phyloP scores from a whole-genome alignment of 92 coral and sea anemone genomes.

The Siderastrea siderea region DNA sequence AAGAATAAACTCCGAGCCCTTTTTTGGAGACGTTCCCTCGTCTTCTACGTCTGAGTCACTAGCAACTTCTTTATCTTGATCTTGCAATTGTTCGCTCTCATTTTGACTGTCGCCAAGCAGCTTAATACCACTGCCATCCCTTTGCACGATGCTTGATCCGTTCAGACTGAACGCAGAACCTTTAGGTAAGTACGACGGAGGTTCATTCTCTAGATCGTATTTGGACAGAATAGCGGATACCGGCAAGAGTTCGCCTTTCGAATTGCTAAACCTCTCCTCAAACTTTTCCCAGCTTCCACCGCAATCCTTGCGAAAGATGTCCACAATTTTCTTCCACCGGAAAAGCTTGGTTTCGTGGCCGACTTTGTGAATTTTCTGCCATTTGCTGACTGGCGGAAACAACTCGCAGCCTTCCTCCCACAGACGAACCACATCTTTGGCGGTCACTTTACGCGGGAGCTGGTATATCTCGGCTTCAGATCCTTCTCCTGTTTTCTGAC shows the following conservation, averaged over 20 bases:
- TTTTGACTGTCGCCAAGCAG: neutral
- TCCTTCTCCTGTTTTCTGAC: slow-evolving; percentile 59
- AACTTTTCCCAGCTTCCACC: slow-evolving; percentile 95
- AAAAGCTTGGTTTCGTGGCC: slow-evolving; percentile 98
- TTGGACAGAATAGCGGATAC: slow-evolving; percentile 95
- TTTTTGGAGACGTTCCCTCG: slow-evolving; percentile 40
- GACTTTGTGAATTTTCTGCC: slow-evolving; percentile 97
- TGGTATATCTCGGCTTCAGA: slow-evolving; percentile 80
- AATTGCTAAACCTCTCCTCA: slow-evolving; percentile 85
- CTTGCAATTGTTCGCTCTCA: slow-evolving; percentile 8
- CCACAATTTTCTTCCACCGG: slow-evolving; percentile 98
- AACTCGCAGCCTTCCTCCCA: slow-evolving; percentile 98
- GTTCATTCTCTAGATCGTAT: slow-evolving; percentile 95
- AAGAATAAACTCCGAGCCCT: slow-evolving; percentile 84
- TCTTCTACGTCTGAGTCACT: slow-evolving; percentile 50
- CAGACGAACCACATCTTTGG: slow-evolving; percentile 93
- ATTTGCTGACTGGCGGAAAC: slow-evolving; percentile 92
- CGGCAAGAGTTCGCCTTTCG: slow-evolving; percentile 93
- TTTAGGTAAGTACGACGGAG: slow-evolving; percentile 73
- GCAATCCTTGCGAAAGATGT: slow-evolving; percentile 96
- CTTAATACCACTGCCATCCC: neutral
- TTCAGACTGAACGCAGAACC: slow-evolving; percentile 44
- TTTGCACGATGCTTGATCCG: slow-evolving; percentile 34
- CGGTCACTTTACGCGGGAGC: slow-evolving; percentile 97
- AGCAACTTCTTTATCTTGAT: slow-evolving; percentile 20